These are phyloP conservation scores for Agrochola litura DNA, from an alignment of 2,888 invertebrate genomes.

Conservation along the genomic window DNA sequence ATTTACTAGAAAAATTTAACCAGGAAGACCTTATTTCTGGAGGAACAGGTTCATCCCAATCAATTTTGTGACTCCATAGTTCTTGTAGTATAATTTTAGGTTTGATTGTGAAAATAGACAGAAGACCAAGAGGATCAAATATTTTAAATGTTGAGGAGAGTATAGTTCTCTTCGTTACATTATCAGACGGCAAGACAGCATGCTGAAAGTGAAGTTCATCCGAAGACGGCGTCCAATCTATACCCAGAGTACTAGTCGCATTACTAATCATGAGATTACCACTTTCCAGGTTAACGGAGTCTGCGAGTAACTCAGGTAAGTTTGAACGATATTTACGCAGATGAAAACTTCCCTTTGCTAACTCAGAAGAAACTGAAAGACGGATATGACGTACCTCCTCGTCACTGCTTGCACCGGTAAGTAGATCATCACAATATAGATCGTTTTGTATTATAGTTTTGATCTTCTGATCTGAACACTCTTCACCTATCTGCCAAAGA, in stretches of 20 bases:
- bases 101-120: slow-evolving; percentile 7
- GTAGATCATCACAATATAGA: slow-evolving; percentile 8
- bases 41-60: slow-evolving; percentile 18
- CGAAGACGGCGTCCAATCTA: slow-evolving; percentile 7
- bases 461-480: neutral
- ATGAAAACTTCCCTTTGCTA: too few species aligned
- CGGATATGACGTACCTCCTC: neutral
- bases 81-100: slow-evolving; percentile 15
- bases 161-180: slow-evolving; percentile 9
- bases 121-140: slow-evolving; percentile 17
- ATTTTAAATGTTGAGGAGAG: slow-evolving; percentile 18
- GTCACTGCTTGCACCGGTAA: neutral
- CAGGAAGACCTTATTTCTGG: neutral
- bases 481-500: slow-evolving; percentile 16
- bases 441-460: slow-evolving; percentile 2
- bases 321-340: too few species aligned
- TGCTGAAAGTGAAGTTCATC: slow-evolving; percentile 9
- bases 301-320: too few species aligned
- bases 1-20: neutral
- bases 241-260: too few species aligned
- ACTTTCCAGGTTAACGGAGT: too few species aligned
- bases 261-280: too few species aligned
- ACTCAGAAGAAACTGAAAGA: too few species aligned
- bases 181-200: neutral
- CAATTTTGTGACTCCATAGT: slow-evolving; percentile 16